Evolutionary conservation across 92 coral and sea anemone species (phyloP).

Genomic region (Siderastrea siderea): DNA sequence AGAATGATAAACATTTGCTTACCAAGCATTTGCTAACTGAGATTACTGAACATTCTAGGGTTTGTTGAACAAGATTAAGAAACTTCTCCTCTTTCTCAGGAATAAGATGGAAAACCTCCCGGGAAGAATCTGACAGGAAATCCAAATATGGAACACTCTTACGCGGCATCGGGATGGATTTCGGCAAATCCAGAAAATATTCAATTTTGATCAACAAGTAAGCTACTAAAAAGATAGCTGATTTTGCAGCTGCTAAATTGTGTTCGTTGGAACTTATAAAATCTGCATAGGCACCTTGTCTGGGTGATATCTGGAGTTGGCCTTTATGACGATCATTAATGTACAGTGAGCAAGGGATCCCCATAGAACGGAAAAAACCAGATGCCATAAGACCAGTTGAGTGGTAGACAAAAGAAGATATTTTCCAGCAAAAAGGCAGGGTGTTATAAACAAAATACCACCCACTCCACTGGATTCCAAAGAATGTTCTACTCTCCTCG

Average conservation of each 20-base stretch:
- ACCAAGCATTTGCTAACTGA: constrained; percentile 47
- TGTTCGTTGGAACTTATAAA: constrained; percentile 5
- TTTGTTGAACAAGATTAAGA: constrained; percentile 15
- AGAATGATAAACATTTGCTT: constrained; percentile 61
- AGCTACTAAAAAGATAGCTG: constrained; percentile 47
- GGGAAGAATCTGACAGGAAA: constrained; percentile 44
- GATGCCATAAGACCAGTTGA: constrained; percentile 67
- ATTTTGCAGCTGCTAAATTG: constrained; percentile 34
- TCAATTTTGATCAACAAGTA: constrained; percentile 43
- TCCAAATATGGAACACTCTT: constrained; percentile 49
- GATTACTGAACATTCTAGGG: not conserved
- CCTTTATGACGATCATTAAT: constrained; percentile 70
- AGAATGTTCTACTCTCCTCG: constrained; percentile 50
- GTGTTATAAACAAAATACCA: constrained; percentile 67
- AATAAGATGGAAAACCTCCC: constrained; percentile 31
- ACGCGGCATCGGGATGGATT: constrained; percentile 40
- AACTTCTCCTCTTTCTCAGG: constrained; percentile 39
- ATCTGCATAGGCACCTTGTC: constrained; percentile 27
- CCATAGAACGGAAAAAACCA: constrained; percentile 42
- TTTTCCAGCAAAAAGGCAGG: constrained; percentile 81
- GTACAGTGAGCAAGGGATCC: constrained; percentile 61
- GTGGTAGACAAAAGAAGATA: constrained; percentile 61
- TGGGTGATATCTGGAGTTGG: constrained; percentile 44
- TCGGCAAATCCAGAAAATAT: constrained; percentile 55
- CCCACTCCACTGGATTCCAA: constrained; percentile 76